These are phyloP conservation scores for Liopterus haemorrhoidalis DNA, from an alignment of 2,888 invertebrate species.

Conservation along the genomic window DNA sequence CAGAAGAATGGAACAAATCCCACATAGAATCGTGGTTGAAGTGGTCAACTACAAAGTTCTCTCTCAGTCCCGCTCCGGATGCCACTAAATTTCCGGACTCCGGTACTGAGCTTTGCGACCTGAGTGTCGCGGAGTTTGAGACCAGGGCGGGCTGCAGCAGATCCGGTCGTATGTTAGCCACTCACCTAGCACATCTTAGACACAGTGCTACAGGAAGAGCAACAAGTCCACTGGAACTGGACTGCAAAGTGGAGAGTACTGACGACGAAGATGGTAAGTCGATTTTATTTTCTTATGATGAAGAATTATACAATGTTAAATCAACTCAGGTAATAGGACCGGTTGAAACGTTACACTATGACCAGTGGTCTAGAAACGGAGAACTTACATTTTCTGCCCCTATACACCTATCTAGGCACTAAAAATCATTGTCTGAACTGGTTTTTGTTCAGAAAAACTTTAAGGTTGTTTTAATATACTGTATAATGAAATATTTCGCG, in stretches of 20 bases:
- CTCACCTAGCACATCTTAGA: constrained; percentile 56
- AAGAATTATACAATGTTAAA: no score
- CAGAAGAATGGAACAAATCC: constrained; percentile 54
- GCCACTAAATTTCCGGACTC: constrained; percentile 50
- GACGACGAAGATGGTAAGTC: constrained; percentile 33
- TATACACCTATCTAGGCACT: no score
- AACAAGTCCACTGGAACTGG: constrained; percentile 52
- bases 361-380: no score
- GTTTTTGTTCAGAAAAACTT: no score
- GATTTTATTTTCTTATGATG: no score
- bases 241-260: constrained; percentile 43
- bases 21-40: constrained; percentile 58
- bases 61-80: constrained; percentile 52
- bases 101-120: constrained; percentile 53
- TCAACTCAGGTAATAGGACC: no score
- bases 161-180: constrained; percentile 52
- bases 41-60: constrained; percentile 57
- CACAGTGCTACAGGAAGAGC: constrained; percentile 56
- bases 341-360: no score
- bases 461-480: no score
- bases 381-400: no score
- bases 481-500: no score
- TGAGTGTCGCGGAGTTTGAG: constrained; percentile 59
- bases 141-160: constrained; percentile 47
- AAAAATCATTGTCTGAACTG: no score